Conservation (phyloP, 2,888 invertebrate genomes). For the Eulithis prunata region DNA sequence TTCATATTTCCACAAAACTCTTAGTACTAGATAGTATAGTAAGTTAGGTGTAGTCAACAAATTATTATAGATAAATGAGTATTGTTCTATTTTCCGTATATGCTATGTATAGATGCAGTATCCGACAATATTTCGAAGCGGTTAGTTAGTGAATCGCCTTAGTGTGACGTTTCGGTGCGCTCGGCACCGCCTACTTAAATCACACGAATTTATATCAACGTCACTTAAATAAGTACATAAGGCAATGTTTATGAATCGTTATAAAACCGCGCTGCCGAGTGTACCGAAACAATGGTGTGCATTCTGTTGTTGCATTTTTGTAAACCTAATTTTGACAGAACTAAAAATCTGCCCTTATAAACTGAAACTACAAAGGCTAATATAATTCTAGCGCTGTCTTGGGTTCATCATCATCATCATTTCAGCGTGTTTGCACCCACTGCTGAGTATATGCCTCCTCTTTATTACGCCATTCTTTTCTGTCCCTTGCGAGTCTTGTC, state of each 20-base stretch:
- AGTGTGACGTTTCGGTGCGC: slow-evolving; percentile 48
- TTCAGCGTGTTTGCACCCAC: too few relatives aligned
- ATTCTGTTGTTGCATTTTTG: too few relatives aligned
- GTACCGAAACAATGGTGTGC: slow-evolving; percentile 46
- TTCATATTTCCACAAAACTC: slow-evolving; percentile 60
- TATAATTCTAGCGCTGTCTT: too few relatives aligned
- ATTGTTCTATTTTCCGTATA: slow-evolving; percentile 77
- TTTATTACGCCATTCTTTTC: too few relatives aligned
- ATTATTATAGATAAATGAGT: slow-evolving; percentile 44
- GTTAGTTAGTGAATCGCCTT: slow-evolving; percentile 37
- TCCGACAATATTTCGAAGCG: slow-evolving; percentile 43
- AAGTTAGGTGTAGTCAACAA: slow-evolving; percentile 57
- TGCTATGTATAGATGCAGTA: slow-evolving; percentile 53
- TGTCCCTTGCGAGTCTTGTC: too few relatives aligned
- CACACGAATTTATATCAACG: slow-evolving; percentile 21
- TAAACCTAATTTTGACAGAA: too few relatives aligned
- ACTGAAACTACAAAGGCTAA: too few relatives aligned
- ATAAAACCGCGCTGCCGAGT: slow-evolving; percentile 33
- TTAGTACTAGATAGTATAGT: slow-evolving; percentile 38
- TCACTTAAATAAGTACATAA: slow-evolving; percentile 34
- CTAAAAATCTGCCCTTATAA: too few relatives aligned
- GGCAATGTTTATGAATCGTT: slow-evolving; percentile 19
- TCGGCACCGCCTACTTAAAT: slow-evolving; percentile 24
- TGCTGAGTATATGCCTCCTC: too few relatives aligned
- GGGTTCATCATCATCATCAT: too few relatives aligned